Evolutionary conservation across 2,797 vertebrate species (phyloP).

Genomic region (Xiphophorus birchmanni): DNA sequence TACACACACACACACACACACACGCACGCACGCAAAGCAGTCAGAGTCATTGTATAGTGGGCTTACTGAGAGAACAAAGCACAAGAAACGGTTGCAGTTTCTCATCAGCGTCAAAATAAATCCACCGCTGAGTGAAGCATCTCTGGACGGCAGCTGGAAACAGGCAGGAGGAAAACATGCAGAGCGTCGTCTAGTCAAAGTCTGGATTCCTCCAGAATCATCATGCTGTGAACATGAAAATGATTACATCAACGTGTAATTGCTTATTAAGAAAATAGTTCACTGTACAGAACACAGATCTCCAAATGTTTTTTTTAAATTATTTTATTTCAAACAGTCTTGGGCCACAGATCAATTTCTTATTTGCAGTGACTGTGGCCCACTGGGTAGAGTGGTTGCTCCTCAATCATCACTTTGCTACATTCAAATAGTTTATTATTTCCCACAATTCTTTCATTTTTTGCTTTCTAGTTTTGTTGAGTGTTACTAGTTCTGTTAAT

Average conservation of each 20-base stretch:
- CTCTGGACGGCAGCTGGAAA: constrained; percentile 18
- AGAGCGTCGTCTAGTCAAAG: not conserved
- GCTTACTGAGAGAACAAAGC: constrained; percentile 34
- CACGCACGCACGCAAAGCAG: constrained; percentile 8
- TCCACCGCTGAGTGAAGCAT: constrained; percentile 3
- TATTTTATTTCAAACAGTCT: not conserved
- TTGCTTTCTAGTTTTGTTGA: not conserved
- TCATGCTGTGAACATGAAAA: not conserved
- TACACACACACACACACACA: constrained; percentile 1
- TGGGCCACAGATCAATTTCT: not conserved
- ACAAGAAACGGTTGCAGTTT: constrained; percentile 19
- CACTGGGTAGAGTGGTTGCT: no score
- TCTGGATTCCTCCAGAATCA: not conserved
- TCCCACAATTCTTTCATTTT: not conserved
- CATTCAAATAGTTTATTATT: not conserved
- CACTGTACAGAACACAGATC: not conserved
- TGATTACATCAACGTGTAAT: not conserved
- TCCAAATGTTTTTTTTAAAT: not conserved
- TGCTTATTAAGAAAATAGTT: not conserved
- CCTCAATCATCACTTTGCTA: not conserved
- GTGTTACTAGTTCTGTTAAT: not conserved
- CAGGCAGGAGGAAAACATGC: not conserved
- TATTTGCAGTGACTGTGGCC: no score
- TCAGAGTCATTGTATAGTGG: constrained; percentile 17
- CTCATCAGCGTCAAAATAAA: constrained; percentile 24